These are phyloP conservation scores for Saturnia pavonia DNA, from an alignment of 2,888 invertebrate genomes.

Conservation along the genomic window DNA sequence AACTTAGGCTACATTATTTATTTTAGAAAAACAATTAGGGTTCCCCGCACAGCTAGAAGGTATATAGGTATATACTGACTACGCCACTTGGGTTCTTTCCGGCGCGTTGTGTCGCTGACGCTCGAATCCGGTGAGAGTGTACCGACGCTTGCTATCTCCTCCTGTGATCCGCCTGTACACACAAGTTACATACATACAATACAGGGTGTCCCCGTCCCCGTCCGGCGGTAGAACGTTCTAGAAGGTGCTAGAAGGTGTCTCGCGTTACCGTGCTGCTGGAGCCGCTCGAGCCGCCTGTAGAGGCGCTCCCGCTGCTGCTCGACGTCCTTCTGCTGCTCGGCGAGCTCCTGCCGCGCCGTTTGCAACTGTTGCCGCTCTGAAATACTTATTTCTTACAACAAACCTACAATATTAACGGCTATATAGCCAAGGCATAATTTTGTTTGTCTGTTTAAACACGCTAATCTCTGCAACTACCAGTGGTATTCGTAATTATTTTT, in stretches of 20 bases:
- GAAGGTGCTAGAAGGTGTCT: not conserved
- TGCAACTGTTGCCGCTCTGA: slow-evolving; percentile 85
- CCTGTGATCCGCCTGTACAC: slow-evolving; percentile 69
- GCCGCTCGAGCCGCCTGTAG: slow-evolving; percentile 91
- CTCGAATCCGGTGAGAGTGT: slow-evolving; percentile 74
- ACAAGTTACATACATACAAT: not conserved
- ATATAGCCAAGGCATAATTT: no score
- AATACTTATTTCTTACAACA: not conserved
- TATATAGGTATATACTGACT: slow-evolving; percentile 52
- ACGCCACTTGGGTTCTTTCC: slow-evolving; percentile 79
- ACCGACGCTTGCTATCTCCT: slow-evolving; percentile 73
- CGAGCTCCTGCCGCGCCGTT: slow-evolving; percentile 86
- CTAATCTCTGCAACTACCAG: no score
- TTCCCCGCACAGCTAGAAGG: no score
- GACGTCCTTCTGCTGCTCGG: slow-evolving; percentile 91
- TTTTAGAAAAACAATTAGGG: no score
- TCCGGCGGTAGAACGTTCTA: no score
- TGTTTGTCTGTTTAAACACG: no score
- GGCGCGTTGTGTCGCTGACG: slow-evolving; percentile 68
- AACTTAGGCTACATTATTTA: no score
- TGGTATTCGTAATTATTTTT: no score
- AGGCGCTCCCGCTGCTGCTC: slow-evolving; percentile 95
- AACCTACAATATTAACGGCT: no score
- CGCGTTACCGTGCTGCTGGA: slow-evolving; percentile 76
- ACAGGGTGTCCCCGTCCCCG: no score